Evolutionary conservation across 2,888 invertebrate species (phyloP), one percentile per base, ranked within the genome.

Genomic region (Dermolepida albohirtum): DNA sequence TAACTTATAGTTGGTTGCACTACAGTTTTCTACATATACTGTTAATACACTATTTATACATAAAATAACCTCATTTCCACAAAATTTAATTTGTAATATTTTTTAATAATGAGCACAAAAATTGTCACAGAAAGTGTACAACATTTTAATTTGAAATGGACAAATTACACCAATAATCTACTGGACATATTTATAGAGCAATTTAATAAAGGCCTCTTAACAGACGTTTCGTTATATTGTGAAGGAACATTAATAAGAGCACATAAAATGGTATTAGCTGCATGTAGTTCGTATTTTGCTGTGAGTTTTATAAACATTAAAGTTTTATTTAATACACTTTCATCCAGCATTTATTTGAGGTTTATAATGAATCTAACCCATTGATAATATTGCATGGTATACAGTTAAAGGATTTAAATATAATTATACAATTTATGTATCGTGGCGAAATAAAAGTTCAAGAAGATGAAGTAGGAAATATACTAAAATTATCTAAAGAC

Each of bases 361-460:
- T 79, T 7, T 84, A 85, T 72, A 75, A 75, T n/a, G 78, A 79
- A 5, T 78, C 79, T 16, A 82, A 85, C 74, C 84, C 85, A 8
- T 74, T 85, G 14, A 83, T 86, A 27, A 81, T 85, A 50, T 78
- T 86, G 72, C 84, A 84, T 71, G 83, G 83, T 17, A 80, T 84
- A 29, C 81, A 79, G 70, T 83, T 81, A 68, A 75, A 76, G 7
- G 82, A 85, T 74, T 76, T 86, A 2, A 81, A 82, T 71, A 78
- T 82, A 59, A 82, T 86, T 40, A 78, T 86, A 22, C 83, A 83
- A 66, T 86, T 85, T 72, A 85, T 86, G 82, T 86, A 86, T 74
- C 80, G 80, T 69, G 86, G 86, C 14, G 85, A 86, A 78, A 82
- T 85, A n/a, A 84, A 83, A 76, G 84, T 85, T 8, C 75, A 80